phyloP scores from a whole-genome alignment of 2,113 vertebrate species.

The Artemisiospiza belli region DNA sequence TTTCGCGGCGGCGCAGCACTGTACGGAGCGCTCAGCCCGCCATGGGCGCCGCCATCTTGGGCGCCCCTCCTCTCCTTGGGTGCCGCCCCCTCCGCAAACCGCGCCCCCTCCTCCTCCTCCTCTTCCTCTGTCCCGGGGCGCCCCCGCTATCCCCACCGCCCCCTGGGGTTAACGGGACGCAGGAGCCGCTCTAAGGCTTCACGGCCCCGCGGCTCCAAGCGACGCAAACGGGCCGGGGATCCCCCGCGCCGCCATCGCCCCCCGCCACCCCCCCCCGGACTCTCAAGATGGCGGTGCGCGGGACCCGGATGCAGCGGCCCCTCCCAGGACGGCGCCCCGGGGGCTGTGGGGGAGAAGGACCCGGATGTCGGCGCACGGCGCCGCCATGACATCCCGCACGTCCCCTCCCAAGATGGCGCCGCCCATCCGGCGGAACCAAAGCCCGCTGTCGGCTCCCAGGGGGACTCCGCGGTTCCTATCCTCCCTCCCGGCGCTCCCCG shows the following conservation, averaged over 20 bases:
- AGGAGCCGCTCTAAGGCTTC: not conserved
- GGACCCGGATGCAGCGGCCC: not conserved
- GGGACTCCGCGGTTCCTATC: rapidly evolving
- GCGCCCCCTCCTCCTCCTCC: not conserved
- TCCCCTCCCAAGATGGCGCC: not conserved
- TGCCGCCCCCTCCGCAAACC: not conserved
- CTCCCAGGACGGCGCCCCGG: not conserved
- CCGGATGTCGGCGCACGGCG: not conserved
- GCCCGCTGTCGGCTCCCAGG: rapidly evolving
- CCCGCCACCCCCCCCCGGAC: not conserved
- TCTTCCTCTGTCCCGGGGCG: not conserved
- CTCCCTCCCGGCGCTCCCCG: rapidly evolving
- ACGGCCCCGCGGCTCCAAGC: too few species aligned
- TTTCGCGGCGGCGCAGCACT: not conserved
- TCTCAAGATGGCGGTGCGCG: not conserved
- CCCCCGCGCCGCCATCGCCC: rapidly evolving
- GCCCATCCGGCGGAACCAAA: not conserved
- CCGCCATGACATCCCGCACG: not conserved
- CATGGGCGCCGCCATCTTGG: constrained; percentile 33
- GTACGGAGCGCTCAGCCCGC: not conserved
- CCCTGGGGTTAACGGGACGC: not conserved
- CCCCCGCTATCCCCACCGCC: not conserved
- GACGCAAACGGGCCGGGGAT: too few species aligned
- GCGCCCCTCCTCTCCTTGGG: not conserved
- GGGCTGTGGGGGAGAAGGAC: not conserved